Evolutionary conservation across 2,797 vertebrate genomes (phyloP).

Genomic region (Liasis olivaceus): DNA sequence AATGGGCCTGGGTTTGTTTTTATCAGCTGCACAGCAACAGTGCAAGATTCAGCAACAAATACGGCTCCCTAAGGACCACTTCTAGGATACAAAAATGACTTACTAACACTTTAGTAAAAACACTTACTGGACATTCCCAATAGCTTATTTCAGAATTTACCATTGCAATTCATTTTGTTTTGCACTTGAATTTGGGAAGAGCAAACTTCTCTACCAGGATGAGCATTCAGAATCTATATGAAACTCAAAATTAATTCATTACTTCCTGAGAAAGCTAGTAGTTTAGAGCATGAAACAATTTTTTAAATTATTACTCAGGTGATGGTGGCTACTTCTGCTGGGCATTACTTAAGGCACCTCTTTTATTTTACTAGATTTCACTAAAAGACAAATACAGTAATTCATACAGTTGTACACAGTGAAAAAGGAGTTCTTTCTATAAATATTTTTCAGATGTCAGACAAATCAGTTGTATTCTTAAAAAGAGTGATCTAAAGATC

Average conservation of each 20-base stretch:
- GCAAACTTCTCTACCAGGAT: slow-evolving; percentile 14
- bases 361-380: slow-evolving; percentile 41
- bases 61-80: background rate
- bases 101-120: slow-evolving; percentile 10
- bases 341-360: slow-evolving; percentile 48
- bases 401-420: slow-evolving; percentile 32
- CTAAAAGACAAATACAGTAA: slow-evolving; percentile 53
- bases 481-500: slow-evolving; percentile 31
- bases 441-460: slow-evolving; percentile 54
- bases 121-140: slow-evolving; percentile 17
- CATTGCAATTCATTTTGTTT: background rate
- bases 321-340: slow-evolving; percentile 47
- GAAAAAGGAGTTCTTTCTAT: slow-evolving; percentile 42
- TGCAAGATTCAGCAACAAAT: background rate
- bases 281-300: slow-evolving; percentile 15
- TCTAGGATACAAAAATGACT: background rate
- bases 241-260: slow-evolving; percentile 17
- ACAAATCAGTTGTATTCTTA: slow-evolving; percentile 42
- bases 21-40: background rate
- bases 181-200: slow-evolving; percentile 23
- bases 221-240: background rate
- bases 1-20: slow-evolving; percentile 31
- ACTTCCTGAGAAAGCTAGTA: slow-evolving; percentile 34
- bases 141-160: background rate
- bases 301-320: slow-evolving; percentile 33